Percentiles rank a stretch among this genome's conserved stretches.
phyloP scores from a whole-genome alignment of 1,140 invertebrate species.

The Heliconius eleuchia region DNA sequence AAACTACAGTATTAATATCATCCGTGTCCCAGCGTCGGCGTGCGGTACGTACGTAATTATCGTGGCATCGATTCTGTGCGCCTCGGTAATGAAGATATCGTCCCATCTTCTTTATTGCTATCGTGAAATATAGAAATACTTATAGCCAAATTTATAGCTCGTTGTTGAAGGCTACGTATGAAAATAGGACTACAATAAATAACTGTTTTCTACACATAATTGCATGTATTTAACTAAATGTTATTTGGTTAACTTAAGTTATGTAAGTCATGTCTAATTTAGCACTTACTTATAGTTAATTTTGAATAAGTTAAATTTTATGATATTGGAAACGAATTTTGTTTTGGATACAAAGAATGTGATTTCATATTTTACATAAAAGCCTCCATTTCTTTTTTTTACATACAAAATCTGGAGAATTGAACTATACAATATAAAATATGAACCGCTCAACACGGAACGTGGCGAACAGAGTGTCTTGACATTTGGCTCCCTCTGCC shows the following conservation, averaged over 20 bases:
- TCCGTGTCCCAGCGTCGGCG: slow-evolving; percentile 24
- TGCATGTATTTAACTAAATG: background rate
- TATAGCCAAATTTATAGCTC: slow-evolving; percentile 46
- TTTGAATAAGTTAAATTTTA: no score
- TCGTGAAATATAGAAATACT: slow-evolving; percentile 63
- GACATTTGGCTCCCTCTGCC: no score
- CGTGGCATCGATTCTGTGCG: slow-evolving; percentile 58
- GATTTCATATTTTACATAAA: no score
- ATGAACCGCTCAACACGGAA: no score
- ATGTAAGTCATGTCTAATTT: no score
- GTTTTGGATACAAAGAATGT: no score
- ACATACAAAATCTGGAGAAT: no score
- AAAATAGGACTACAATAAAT: background rate
- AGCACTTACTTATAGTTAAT: no score
- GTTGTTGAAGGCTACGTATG: background rate
- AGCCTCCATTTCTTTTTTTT: no score
- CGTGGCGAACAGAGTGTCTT: no score
- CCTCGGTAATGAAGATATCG: slow-evolving; percentile 68
- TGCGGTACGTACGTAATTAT: slow-evolving; percentile 60
- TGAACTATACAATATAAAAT: no score
- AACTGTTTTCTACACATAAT: background rate
- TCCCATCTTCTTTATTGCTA: slow-evolving; percentile 62
- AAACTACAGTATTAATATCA: slow-evolving; percentile 55
- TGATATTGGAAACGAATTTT: no score
- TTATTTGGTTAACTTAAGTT: background rate